phyloP scores from a whole-genome alignment of 2,797 vertebrate species.

The Tokudaia tokunoshimensis region DNA sequence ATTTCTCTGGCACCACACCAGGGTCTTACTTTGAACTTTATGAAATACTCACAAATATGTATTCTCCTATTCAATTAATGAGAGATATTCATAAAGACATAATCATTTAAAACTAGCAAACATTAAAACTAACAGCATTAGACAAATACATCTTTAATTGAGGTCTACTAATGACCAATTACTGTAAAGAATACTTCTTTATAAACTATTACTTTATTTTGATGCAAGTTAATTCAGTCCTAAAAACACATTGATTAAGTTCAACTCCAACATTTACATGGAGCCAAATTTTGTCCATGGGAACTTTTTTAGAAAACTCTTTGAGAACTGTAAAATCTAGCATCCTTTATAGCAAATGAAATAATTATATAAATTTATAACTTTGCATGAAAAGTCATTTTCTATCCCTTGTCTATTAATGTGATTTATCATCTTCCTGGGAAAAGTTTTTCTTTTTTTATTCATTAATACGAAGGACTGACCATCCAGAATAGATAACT shows the following conservation, averaged over 20 bases:
- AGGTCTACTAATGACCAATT: background rate
- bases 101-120: conserved; percentile 29
- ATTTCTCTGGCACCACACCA: background rate
- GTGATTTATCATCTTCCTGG: conserved; percentile 61
- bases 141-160: conserved; percentile 11
- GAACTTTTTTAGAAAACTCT: background rate
- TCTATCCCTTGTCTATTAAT: conserved; percentile 59
- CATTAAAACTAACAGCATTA: background rate
- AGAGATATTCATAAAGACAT: background rate
- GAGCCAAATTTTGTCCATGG: conserved; percentile 7
- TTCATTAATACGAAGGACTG: conserved; percentile 29
- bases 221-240: background rate
- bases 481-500: conserved; percentile 49
- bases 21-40: conserved; percentile 45
- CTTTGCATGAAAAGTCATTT: conserved; percentile 58
- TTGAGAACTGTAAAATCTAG: conserved; percentile 30
- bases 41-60: background rate
- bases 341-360: conserved; percentile 66
- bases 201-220: conserved; percentile 31
- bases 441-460: background rate
- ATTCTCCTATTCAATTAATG: background rate
- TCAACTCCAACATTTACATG: conserved; percentile 7
- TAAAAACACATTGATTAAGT: background rate
- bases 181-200: background rate
- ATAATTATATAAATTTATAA: conserved; percentile 63